These are phyloP conservation scores for Ariolimax columbianus DNA, from an alignment of 2,888 invertebrate species.

Conservation along the genomic window DNA sequence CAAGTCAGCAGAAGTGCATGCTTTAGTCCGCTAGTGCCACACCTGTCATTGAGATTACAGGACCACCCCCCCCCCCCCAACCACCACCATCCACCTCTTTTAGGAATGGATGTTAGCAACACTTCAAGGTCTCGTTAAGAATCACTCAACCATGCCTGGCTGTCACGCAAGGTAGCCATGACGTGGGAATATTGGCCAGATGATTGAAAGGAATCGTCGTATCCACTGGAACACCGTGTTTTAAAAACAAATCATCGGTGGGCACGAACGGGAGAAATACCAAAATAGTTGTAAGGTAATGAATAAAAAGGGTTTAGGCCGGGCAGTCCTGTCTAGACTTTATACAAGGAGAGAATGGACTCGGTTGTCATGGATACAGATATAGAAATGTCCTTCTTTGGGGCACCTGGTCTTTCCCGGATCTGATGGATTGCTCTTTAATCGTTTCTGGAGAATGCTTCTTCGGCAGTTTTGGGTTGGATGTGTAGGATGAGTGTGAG, in stretches of 20 bases:
- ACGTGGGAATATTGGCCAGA: neutral
- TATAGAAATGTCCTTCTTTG: neutral
- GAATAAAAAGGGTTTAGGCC: neutral
- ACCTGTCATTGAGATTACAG: too few species aligned
- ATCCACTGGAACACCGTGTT: neutral
- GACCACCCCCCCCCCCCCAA: neutral
- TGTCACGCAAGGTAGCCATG: neutral
- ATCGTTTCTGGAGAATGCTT: neutral
- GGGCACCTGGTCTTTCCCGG: neutral
- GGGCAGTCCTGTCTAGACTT: neutral
- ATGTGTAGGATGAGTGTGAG: too few species aligned
- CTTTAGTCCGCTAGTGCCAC: too few species aligned
- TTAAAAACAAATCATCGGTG: neutral
- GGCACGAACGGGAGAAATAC: neutral
- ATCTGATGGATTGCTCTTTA: neutral
- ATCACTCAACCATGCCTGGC: neutral
- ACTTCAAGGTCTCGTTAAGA: neutral
- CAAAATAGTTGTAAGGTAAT: neutral
- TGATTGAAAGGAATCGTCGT: neutral
- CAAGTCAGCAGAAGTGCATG: too few species aligned
- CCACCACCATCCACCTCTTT: neutral
- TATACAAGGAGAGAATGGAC: too few species aligned
- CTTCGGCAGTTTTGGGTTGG: too few species aligned
- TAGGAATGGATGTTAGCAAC: neutral
- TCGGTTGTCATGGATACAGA: too few species aligned